A percentile compares a stretch with the other conserved stretches of the same genome.
Evolutionary conservation across 2,888 invertebrate genomes (phyloP).

Genomic region (Acanthopleura granulata): DNA sequence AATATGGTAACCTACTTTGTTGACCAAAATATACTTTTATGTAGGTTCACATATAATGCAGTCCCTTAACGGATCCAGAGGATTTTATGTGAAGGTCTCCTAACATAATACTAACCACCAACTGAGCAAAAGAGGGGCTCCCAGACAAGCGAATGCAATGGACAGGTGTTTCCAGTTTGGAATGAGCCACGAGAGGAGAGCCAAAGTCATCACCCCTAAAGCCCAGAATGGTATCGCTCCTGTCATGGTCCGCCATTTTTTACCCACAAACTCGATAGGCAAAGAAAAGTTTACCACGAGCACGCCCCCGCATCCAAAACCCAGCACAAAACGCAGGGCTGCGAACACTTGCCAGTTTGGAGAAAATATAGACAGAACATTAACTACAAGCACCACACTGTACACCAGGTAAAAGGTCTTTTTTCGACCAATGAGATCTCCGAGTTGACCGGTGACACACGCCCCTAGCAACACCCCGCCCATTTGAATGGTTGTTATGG

Average conservation of each 20-base stretch:
- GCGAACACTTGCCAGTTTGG: conserved; percentile 41
- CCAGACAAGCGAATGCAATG: conserved; percentile 31
- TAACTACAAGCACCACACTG: conserved; percentile 28
- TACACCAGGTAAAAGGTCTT: conserved; percentile 34
- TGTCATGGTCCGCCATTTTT: conserved; percentile 35
- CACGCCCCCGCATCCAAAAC: conserved; percentile 37
- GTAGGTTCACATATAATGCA: too few relatives aligned
- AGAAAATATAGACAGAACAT: conserved; percentile 35
- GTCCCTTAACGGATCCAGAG: too few relatives aligned
- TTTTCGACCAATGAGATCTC: conserved; percentile 42
- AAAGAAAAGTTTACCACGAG: conserved; percentile 41
- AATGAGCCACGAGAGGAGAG: conserved; percentile 33
- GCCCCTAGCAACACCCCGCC: conserved; percentile 40
- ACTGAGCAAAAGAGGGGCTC: conserved; percentile 32
- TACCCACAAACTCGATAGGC: conserved; percentile 38
- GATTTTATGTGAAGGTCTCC: too few relatives aligned
- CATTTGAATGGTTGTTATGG: conserved; percentile 45
- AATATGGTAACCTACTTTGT: too few relatives aligned
- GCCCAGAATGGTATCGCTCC: conserved; percentile 43
- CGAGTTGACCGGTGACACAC: conserved; percentile 39
- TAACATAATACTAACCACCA: conserved; percentile 35
- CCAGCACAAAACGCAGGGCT: conserved; percentile 33
- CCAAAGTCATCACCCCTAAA: conserved; percentile 31
- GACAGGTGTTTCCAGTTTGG: conserved; percentile 41
- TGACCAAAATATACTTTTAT: too few relatives aligned